Evolutionary conservation across 2,888 invertebrate species (phyloP).

Genomic region (Trichopoda pennipes): DNA sequence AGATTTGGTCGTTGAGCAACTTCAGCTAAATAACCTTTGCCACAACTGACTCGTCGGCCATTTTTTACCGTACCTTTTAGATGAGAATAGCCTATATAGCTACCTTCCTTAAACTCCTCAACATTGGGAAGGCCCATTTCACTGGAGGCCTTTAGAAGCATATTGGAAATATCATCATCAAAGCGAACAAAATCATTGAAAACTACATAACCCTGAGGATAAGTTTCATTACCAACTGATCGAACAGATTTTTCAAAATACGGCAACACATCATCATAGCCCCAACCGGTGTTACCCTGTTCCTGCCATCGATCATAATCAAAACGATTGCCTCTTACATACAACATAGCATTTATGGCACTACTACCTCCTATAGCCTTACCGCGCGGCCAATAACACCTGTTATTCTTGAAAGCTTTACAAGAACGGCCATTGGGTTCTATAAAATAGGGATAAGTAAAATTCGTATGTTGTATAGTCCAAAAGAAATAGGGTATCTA

Average conservation of each 20-base stretch:
- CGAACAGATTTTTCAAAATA: slow-evolving; percentile 83
- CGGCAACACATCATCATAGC: slow-evolving; percentile 81
- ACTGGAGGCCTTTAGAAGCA: slow-evolving; percentile 85
- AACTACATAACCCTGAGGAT: slow-evolving; percentile 81
- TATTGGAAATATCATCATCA: slow-evolving; percentile 80
- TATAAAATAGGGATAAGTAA: slow-evolving; percentile 70
- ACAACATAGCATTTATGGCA: slow-evolving; percentile 84
- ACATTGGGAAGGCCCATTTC: slow-evolving; percentile 85
- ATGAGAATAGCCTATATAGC: slow-evolving; percentile 32
- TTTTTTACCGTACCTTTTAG: slow-evolving; percentile 82
- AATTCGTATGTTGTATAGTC: slow-evolving; percentile 66
- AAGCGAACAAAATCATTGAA: slow-evolving; percentile 73
- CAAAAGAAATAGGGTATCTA: slow-evolving; percentile 72
- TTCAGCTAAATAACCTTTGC: slow-evolving; percentile 82
- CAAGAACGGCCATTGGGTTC: slow-evolving; percentile 70
- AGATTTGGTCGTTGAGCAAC: slow-evolving; percentile 79
- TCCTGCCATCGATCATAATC: slow-evolving; percentile 83
- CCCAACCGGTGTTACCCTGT: slow-evolving; percentile 83
- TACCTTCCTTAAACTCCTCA: slow-evolving; percentile 83
- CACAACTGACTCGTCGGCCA: slow-evolving; percentile 82
- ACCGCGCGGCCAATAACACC: slow-evolving; percentile 83
- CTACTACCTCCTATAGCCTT: slow-evolving; percentile 84
- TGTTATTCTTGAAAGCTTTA: slow-evolving; percentile 59
- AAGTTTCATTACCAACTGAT: slow-evolving; percentile 76
- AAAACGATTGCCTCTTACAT: slow-evolving; percentile 82